Base-by-base conservation (phyloP, 2,113 vertebrate species). In the Amphiprion percula region DNA sequence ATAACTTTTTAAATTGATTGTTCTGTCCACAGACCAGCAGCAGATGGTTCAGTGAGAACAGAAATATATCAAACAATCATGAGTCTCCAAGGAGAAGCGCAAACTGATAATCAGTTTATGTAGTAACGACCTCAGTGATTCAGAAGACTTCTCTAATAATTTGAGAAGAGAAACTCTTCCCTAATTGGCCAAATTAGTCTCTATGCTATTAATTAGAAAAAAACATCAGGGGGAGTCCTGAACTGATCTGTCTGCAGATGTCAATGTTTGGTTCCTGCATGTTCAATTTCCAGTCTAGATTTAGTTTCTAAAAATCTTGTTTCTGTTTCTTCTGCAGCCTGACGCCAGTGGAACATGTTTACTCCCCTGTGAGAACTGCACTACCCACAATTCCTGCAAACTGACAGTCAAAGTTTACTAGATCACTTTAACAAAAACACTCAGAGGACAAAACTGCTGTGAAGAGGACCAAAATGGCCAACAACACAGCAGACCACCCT, bases 401-500 rank as follows among this genome's bases (percentile, higher is more conserved):
- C 66, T 55, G 72, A 71, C 58, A 4, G 14, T 1, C 58, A 33
- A 47, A 19, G 19, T 28, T 30, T 8, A 28, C 17, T 24, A 24
- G 9, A 62, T 16, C 58, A 19, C 28, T 17, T 49, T 14, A 53
- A 12, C 11, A 49, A 67, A 49, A 24, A 77, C 71, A 15, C 37
- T 61, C 49, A 24, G 55, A 76, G 70, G 63, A 39, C 56, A 16
- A 23, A 52, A n/a, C 71, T 17, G 59, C 75, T 61, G 59, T 80
- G 39, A 82, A 64, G 53, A 65, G 49, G 46, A 61, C 54, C 74
- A 63, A 87, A 80, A 97, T 97, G 97, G 96, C 96, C 5, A 97
- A 96, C 92, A 97, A 96, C 93, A 94, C 95, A 54, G 94, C 93
- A 0, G 96, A 97, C 75, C 97, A 97, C 87, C 96, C 96, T 81